Evolutionary conservation across 2,797 vertebrate species (phyloP).

Genomic region (Adelosebastes latens): DNA sequence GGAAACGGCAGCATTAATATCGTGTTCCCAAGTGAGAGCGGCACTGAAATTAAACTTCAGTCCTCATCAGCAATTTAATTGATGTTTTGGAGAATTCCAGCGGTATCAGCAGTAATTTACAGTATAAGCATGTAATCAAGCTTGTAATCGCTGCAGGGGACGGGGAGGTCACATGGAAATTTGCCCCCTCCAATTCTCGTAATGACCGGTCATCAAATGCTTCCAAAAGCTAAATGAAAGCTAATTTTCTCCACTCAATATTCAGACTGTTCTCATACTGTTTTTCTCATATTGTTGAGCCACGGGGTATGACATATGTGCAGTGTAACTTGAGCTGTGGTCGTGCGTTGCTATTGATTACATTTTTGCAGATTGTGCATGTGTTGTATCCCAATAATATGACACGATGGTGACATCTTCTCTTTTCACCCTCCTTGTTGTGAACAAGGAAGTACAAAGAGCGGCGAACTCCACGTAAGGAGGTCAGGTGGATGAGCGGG

Average conservation of each 20-base stretch:
- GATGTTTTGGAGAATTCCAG: not conserved
- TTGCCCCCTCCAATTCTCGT: not conserved
- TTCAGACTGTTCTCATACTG: not conserved
- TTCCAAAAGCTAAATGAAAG: not conserved
- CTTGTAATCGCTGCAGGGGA: not conserved
- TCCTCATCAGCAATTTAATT: not conserved
- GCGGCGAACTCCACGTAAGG: too few species aligned
- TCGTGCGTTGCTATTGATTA: fast-evolving
- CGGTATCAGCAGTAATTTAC: not conserved
- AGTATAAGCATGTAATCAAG: not conserved
- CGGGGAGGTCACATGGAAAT: not conserved
- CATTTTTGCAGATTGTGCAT: too few species aligned
- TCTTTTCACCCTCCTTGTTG: too few species aligned
- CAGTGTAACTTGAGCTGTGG: too few species aligned
- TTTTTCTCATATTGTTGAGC: too few species aligned
- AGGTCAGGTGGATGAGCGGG: too few species aligned
- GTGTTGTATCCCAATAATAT: too few species aligned
- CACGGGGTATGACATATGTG: too few species aligned
- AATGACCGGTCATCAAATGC: not conserved
- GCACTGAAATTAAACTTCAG: not conserved
- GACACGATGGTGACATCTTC: fast-evolving
- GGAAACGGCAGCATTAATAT: not conserved
- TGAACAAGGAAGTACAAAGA: too few species aligned
- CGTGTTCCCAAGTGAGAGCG: not conserved
- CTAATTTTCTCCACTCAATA: not conserved